Conservation (phyloP, 2,797 vertebrate genomes). For the Nannoperca obscura region DNA sequence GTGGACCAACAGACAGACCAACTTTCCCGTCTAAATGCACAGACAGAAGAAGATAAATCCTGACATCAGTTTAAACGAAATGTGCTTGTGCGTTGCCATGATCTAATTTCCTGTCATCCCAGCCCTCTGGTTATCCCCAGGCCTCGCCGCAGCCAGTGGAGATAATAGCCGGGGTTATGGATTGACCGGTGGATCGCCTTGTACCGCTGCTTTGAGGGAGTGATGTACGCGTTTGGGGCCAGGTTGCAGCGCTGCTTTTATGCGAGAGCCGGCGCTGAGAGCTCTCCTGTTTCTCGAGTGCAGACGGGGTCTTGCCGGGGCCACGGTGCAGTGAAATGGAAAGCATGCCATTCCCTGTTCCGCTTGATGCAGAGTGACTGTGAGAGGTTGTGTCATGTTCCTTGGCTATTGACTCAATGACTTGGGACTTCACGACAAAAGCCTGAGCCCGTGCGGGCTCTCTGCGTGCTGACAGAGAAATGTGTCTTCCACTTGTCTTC, state of each 20-base stretch:
- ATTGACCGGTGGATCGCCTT: slow-evolving; percentile 71
- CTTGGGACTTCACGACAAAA: slow-evolving; percentile 90
- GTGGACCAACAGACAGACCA: background rate
- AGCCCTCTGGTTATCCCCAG: slow-evolving; percentile 56
- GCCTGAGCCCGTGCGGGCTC: slow-evolving; percentile 87
- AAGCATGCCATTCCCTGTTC: slow-evolving; percentile 90
- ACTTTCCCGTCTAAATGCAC: slow-evolving; percentile 29
- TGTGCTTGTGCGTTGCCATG: slow-evolving; percentile 61
- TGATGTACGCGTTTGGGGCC: slow-evolving; percentile 80
- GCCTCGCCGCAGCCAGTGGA: slow-evolving; percentile 48
- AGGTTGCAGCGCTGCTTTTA: slow-evolving; percentile 67
- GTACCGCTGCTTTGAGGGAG: slow-evolving; percentile 57
- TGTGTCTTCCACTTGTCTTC: slow-evolving; percentile 83
- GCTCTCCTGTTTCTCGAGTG: slow-evolving; percentile 88
- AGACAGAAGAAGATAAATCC: slow-evolving; percentile 58
- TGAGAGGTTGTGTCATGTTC: slow-evolving; percentile 96
- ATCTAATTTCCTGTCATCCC: slow-evolving; percentile 69
- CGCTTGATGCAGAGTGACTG: slow-evolving; percentile 90
- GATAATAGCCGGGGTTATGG: slow-evolving; percentile 71
- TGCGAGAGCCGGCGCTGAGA: slow-evolving; percentile 79
- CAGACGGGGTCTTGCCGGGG: slow-evolving; percentile 87
- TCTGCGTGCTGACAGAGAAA: slow-evolving; percentile 84
- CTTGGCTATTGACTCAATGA: slow-evolving; percentile 94
- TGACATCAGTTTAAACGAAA: slow-evolving; percentile 71
- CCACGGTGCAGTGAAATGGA: slow-evolving; percentile 90